A percentile compares a stretch with the other conserved stretches of the same genome.
Evolutionary conservation across 2,797 vertebrate genomes (phyloP).

Genomic region (Acrocephalus scirpaceus): DNA sequence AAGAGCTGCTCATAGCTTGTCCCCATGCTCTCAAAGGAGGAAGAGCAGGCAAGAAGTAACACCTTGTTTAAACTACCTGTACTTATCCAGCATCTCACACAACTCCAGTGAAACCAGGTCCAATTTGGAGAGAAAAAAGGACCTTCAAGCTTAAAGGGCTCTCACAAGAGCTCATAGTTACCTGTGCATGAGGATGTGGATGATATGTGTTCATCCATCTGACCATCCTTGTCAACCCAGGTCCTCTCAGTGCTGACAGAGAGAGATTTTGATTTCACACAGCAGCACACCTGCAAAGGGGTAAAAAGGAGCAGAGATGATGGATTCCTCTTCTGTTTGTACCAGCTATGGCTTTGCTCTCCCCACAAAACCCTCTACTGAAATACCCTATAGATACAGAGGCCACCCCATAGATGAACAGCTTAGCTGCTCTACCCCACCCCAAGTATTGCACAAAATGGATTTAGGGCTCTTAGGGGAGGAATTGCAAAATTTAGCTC

Average conservation of each 20-base stretch:
- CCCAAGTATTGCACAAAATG: not conserved
- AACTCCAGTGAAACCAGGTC: not conserved
- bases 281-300: not conserved
- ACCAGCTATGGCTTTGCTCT: not conserved
- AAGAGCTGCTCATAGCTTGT: not conserved
- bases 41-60: not conserved
- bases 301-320: not conserved
- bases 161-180: not conserved
- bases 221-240: not conserved
- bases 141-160: not conserved
- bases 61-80: not conserved
- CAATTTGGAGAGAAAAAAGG: not conserved
- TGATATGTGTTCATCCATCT: rapidly evolving
- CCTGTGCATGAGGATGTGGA: not conserved
- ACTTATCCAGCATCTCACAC: not conserved
- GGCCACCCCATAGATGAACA: not conserved
- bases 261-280: not conserved
- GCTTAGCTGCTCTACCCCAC: not conserved
- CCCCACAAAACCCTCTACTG: not conserved
- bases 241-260: not conserved
- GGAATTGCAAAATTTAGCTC: not conserved
- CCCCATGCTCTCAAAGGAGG: not conserved
- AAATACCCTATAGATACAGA: not conserved
- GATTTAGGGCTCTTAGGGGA: not conserved
- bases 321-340: not conserved